phyloP scores from a whole-genome alignment of 1,140 invertebrate species.

The Bombus confusus region DNA sequence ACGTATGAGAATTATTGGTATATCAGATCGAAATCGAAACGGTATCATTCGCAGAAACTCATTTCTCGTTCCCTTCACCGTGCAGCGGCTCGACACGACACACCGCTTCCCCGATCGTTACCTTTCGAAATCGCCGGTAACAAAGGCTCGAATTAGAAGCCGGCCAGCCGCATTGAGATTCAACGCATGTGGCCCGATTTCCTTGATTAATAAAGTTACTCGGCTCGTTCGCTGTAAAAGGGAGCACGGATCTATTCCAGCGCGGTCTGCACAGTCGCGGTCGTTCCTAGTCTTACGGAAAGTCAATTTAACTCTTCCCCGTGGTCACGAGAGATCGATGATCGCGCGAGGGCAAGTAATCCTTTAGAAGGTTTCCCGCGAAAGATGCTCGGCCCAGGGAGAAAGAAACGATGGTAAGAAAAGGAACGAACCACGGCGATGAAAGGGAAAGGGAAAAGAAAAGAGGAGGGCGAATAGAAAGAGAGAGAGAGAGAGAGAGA shows the following conservation, averaged over 20 bases:
- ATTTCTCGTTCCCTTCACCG: conserved; percentile 37
- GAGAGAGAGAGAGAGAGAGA: no score
- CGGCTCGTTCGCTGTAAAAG: conserved; percentile 30
- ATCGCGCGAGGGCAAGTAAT: conserved; percentile 30
- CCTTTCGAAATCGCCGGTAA: conserved; percentile 34
- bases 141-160: conserved; percentile 49
- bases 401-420: no score
- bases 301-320: conserved; percentile 38
- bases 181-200: conserved; percentile 45
- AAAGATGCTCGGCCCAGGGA: not conserved
- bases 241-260: conserved; percentile 27
- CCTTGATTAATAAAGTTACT: conserved; percentile 46
- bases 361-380: conserved; percentile 45
- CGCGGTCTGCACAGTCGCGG: not conserved
- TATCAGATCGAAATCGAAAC: not conserved
- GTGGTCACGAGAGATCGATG: conserved; percentile 37
- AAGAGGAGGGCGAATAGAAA: not conserved
- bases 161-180: conserved; percentile 34
- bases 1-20: not conserved
- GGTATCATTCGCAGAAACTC: conserved; percentile 2
- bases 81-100: not conserved
- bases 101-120: conserved; percentile 9
- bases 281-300: not conserved
- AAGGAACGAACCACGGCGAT: not conserved
- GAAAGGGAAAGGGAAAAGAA: not conserved